Evolutionary conservation across 1,140 invertebrate genomes (phyloP).

Genomic region (Rhizoglyphus robini): DNA sequence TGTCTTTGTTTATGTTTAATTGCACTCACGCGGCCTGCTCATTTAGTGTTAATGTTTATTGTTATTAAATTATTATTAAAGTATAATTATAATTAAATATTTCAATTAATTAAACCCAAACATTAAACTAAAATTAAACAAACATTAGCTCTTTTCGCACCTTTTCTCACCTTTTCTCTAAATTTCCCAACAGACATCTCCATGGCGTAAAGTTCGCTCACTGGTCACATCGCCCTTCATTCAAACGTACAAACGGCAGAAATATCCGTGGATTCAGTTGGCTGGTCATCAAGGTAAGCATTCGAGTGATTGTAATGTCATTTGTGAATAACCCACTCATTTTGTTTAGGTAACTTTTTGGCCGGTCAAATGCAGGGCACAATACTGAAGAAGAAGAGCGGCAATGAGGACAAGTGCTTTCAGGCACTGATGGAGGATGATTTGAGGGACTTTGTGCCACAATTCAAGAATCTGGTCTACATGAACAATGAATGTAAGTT

Average conservation of each 20-base stretch:
- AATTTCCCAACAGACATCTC: constrained; percentile 54
- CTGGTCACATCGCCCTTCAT: constrained; percentile 89
- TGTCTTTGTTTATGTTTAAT: too few relatives aligned
- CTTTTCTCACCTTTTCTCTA: not conserved
- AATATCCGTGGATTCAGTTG: constrained; percentile 88
- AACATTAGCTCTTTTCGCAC: too few relatives aligned
- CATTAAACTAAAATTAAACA: too few relatives aligned
- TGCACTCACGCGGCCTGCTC: too few relatives aligned
- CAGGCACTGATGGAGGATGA: constrained; percentile 65
- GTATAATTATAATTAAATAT: too few relatives aligned
- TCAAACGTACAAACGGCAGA: constrained; percentile 86
- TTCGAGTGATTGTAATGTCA: not conserved
- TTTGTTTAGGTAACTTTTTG: constrained; percentile 62
- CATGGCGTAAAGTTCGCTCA: constrained; percentile 79
- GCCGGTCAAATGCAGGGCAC: constrained; percentile 79
- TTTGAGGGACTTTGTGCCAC: constrained; percentile 70
- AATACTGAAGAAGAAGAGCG: constrained; percentile 79
- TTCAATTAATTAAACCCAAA: too few relatives aligned
- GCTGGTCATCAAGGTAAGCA: constrained; percentile 63
- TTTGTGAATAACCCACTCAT: not conserved
- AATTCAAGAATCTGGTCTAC: constrained; percentile 65
- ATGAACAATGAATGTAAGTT: constrained; percentile 65
- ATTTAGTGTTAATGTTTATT: too few relatives aligned
- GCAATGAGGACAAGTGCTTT: constrained; percentile 64
- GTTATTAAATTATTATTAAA: too few relatives aligned